These are phyloP conservation scores for Chrysomallon squamiferum DNA, from an alignment of 1,140 invertebrate genomes.

Conservation along the genomic window DNA sequence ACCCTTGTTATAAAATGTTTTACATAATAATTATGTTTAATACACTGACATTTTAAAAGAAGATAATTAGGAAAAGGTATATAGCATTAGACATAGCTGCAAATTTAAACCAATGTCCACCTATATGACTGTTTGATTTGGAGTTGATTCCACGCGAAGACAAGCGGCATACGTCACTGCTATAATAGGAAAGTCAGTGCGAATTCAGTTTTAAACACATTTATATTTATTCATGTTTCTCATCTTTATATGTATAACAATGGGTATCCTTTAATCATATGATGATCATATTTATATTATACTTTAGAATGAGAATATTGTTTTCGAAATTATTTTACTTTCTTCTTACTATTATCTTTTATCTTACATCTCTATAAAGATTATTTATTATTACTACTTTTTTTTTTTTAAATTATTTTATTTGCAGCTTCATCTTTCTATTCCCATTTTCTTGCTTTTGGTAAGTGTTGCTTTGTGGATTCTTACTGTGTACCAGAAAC, in stretches of 20 bases:
- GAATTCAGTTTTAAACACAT: background rate
- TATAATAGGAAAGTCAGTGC: no score
- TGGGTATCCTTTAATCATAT: background rate
- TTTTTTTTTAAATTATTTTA: background rate
- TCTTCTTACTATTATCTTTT: no score
- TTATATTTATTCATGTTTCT: background rate
- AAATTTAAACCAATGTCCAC: no score
- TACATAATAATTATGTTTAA: no score
- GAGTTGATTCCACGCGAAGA: no score
- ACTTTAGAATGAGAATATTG: background rate
- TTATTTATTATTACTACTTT: no score
- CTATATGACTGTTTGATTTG: no score
- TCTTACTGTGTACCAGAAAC: constrained; percentile 69
- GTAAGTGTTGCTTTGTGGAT: constrained; percentile 27
- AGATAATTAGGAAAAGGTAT: background rate
- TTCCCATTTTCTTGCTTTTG: constrained; percentile 37
- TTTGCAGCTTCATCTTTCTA: constrained; percentile 32
- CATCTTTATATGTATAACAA: background rate
- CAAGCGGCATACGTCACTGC: no score
- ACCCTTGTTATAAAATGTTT: no score
- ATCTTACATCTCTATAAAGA: no score
- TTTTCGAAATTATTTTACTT: background rate
- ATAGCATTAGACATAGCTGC: background rate
- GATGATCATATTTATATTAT: background rate
- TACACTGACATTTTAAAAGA: background rate